Percentiles rank a stretch among this genome's conserved stretches.
Evolutionary conservation across 2,888 invertebrate species (phyloP).

Genomic region (Calliscelio sp.): DNA sequence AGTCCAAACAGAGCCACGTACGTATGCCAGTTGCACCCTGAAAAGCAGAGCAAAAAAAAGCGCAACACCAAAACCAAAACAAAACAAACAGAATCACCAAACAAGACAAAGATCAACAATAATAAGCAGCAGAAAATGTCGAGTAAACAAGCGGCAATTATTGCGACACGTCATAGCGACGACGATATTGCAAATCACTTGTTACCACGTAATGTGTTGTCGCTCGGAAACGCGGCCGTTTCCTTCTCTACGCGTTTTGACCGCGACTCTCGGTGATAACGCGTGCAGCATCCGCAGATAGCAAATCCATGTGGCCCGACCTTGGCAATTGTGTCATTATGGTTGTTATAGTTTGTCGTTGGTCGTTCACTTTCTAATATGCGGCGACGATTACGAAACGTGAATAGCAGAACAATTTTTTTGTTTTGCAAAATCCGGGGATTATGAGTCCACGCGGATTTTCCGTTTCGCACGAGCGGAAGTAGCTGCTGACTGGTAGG

Average conservation of each 20-base stretch:
- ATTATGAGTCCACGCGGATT: no score
- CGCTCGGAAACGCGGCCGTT: not conserved
- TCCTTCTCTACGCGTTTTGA: no score
- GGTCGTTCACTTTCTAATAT: constrained; percentile 25
- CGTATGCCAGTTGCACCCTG: not conserved
- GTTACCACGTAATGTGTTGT: constrained; percentile 27
- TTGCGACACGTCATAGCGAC: constrained; percentile 6
- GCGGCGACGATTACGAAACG: constrained; percentile 21
- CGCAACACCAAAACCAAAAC: no score
- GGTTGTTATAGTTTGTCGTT: not conserved
- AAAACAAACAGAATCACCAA: not conserved
- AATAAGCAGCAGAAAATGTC: no score
- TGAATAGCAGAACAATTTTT: constrained; percentile 24
- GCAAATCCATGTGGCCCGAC: constrained; percentile 1
- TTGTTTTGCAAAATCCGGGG: constrained; percentile 20
- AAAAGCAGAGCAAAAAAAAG: no score
- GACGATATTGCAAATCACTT: constrained; percentile 2
- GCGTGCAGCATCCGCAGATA: not conserved
- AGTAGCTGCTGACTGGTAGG: no score
- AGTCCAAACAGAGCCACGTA: not conserved
- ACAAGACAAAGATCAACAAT: no score
- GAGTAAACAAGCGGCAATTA: not conserved
- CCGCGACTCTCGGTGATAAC: no score
- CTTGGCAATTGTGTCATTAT: constrained; percentile 3
- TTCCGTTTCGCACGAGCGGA: no score